phyloP scores from a whole-genome alignment of 2,797 vertebrate genomes.

The Dermochelys coriacea region DNA sequence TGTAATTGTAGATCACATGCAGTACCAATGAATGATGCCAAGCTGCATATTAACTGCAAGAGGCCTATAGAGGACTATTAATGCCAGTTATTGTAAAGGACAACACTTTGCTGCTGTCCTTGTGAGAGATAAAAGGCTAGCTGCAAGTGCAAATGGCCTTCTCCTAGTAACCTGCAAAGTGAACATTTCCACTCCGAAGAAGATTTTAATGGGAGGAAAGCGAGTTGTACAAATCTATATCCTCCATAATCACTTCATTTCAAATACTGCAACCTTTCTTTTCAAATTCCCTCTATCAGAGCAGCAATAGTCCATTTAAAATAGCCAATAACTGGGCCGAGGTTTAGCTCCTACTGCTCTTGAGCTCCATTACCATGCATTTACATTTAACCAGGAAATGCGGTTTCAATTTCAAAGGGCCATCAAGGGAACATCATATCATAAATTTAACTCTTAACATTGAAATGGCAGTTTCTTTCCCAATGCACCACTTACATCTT shows the following conservation, averaged over 20 bases:
- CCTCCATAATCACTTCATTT: neutral
- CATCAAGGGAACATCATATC: neutral
- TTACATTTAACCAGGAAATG: neutral
- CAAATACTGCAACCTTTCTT: constrained; percentile 16
- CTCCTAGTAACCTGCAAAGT: neutral
- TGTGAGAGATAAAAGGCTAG: neutral
- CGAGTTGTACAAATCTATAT: constrained; percentile 2
- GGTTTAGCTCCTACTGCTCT: neutral
- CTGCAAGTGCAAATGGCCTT: neutral
- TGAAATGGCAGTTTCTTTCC: neutral
- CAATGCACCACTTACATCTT: neutral
- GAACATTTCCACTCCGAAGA: neutral
- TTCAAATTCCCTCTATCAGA: neutral
- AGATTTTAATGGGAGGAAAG: neutral
- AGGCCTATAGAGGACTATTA: constrained; percentile 8
- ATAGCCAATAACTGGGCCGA: neutral
- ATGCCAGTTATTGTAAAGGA: constrained; percentile 38
- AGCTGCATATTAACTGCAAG: constrained; percentile 32
- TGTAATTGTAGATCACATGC: constrained; percentile 35
- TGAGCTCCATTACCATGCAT: neutral
- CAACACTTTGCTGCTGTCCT: neutral
- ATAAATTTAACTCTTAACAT: neutral
- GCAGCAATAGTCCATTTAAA: constrained; percentile 1
- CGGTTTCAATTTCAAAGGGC: neutral
- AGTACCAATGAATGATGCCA: constrained; percentile 37